Conservation (phyloP, 1,140 invertebrate species). For the Drosophila rhopaloa region DNA sequence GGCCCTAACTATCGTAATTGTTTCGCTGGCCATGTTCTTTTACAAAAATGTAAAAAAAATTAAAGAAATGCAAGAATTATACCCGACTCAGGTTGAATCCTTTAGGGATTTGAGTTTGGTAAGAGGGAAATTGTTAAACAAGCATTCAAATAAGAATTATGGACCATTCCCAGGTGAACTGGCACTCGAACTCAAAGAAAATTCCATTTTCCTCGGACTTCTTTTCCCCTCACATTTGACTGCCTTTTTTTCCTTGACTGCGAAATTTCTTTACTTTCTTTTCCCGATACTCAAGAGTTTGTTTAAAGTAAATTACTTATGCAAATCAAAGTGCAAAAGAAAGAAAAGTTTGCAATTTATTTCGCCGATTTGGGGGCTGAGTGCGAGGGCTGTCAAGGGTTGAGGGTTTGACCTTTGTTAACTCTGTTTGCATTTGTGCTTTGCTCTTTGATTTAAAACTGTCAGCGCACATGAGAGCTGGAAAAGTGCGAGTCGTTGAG, state of each 20-base stretch:
- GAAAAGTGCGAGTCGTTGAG: conserved; percentile 21
- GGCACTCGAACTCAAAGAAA: conserved; percentile 40
- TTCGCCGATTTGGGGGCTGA: conserved; percentile 28
- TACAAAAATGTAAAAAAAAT: conserved; percentile 9
- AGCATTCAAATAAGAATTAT: conserved; percentile 81
- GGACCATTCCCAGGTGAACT: conserved; percentile 50
- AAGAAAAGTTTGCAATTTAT: conserved; percentile 73
- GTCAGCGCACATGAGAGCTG: conserved; percentile 33
- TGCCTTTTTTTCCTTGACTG: conserved; percentile 26
- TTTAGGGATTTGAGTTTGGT: conserved; percentile 38
- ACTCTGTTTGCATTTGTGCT: conserved; percentile 63
- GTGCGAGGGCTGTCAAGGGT: conserved; percentile 49
- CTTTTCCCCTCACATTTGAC: not conserved
- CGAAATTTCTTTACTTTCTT: conserved; percentile 49
- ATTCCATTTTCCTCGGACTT: conserved; percentile 12
- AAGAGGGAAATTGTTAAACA: conserved; percentile 40
- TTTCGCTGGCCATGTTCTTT: conserved; percentile 42
- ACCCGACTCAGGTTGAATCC: conserved; percentile 33
- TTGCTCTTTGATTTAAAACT: conserved; percentile 62
- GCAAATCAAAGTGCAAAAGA: conserved; percentile 67
- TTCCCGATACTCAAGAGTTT: conserved; percentile 47
- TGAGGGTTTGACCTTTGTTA: conserved; percentile 66
- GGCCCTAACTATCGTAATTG: conserved; percentile 44
- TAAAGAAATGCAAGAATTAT: conserved; percentile 11
- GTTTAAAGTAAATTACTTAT: conserved; percentile 83